Evolutionary conservation across 2,797 vertebrate genomes (phyloP).

Genomic region (Diglossa cyanea): DNA sequence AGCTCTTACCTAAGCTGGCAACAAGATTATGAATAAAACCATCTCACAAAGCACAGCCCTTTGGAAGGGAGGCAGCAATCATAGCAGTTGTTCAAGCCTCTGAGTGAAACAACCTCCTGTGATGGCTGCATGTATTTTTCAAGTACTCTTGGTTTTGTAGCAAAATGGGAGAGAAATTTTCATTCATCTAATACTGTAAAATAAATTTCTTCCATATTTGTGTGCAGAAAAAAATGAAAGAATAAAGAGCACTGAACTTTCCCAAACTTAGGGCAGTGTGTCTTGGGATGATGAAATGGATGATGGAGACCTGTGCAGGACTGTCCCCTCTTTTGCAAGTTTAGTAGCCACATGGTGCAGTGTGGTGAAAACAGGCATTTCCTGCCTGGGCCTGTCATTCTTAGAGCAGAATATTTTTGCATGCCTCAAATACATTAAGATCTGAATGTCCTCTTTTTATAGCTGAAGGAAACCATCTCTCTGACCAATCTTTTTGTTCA

Average conservation of each 20-base stretch:
- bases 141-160: not conserved
- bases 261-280: not conserved
- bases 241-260: not conserved
- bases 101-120: not conserved
- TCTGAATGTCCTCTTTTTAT: not conserved
- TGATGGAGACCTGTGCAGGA: not conserved
- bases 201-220: not conserved
- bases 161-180: not conserved
- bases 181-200: not conserved
- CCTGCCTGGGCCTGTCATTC: not conserved
- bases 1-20: not conserved
- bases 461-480: not conserved
- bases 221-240: not conserved
- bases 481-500: not conserved
- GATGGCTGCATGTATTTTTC: not conserved
- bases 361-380: conserved; percentile 38
- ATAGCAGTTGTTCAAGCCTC: not conserved
- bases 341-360: not conserved
- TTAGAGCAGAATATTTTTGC: conserved; percentile 5
- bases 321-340: not conserved
- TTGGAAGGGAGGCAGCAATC: not conserved
- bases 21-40: not conserved
- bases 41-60: not conserved
- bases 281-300: not conserved
- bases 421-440: not conserved